Evolutionary conservation across 2,797 vertebrate genomes (phyloP).

Genomic region (Pseudopleuronectes americanus): DNA sequence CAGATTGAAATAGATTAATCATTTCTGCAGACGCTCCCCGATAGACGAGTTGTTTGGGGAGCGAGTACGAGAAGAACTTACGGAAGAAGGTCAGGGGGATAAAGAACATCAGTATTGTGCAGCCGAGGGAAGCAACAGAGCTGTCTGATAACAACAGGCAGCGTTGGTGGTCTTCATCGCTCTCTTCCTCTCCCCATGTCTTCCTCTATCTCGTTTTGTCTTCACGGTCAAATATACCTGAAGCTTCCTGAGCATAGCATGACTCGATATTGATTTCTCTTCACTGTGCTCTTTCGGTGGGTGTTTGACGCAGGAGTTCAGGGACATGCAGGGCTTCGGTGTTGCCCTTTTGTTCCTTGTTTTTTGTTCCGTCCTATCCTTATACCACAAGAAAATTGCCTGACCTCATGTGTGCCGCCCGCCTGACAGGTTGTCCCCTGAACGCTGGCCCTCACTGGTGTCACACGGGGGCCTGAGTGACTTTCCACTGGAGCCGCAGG

Average conservation of each 20-base stretch:
- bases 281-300: constrained; percentile 62
- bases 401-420: background rate
- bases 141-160: constrained; percentile 52
- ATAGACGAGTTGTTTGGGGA: constrained; percentile 39
- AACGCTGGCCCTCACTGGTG: constrained; percentile 14
- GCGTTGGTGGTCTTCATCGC: constrained; percentile 55
- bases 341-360: constrained; percentile 58
- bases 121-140: constrained; percentile 28
- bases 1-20: constrained; percentile 49
- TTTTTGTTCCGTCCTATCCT: constrained; percentile 21
- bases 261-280: constrained; percentile 73
- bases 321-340: constrained; percentile 55
- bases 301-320: constrained; percentile 68
- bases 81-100: constrained; percentile 53
- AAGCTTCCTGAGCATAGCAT: constrained; percentile 55
- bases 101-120: constrained; percentile 44
- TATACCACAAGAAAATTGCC: constrained; percentile 47
- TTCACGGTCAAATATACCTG: constrained; percentile 66
- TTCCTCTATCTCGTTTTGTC: constrained; percentile 52
- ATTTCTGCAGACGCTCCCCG: constrained; percentile 35
- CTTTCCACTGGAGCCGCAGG: constrained; percentile 35
- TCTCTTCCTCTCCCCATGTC: constrained; percentile 46
- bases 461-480: constrained; percentile 2
- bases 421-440: constrained; percentile 25
- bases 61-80: constrained; percentile 42